phyloP scores from a whole-genome alignment of 2,888 invertebrate species.

The Margaritifera margaritifera region DNA sequence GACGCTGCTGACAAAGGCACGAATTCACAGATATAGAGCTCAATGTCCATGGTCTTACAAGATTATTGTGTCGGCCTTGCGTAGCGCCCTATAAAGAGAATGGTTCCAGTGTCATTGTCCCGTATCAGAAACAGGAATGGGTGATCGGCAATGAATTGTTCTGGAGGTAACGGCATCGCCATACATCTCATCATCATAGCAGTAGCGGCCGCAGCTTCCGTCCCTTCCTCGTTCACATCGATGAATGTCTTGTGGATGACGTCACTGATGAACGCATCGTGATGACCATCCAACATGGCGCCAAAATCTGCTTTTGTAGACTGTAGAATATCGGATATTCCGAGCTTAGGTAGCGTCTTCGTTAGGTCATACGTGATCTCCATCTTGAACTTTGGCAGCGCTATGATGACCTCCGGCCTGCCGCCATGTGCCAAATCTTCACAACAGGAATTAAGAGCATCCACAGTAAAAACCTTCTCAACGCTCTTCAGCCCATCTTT shows the following conservation, averaged over 20 bases:
- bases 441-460: constrained; percentile 2
- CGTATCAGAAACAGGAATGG: constrained; percentile 35
- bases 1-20: no score
- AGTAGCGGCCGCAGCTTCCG: constrained; percentile 29
- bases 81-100: constrained; percentile 37
- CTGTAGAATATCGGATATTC: constrained; percentile 53
- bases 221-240: constrained; percentile 38
- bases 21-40: no score
- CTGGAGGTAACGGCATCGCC: constrained; percentile 2
- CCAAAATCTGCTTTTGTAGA: constrained; percentile 25
- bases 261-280: constrained; percentile 21
- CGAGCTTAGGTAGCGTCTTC: constrained; percentile 40
- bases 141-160: constrained; percentile 34
- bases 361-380: constrained; percentile 33
- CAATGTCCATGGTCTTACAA: no score
- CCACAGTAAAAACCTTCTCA: constrained; percentile 18
- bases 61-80: constrained; percentile 13
- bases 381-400: constrained; percentile 57
- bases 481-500: constrained; percentile 29
- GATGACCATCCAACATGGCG: constrained; percentile 20
- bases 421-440: not conserved
- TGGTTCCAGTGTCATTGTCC: constrained; percentile 23
- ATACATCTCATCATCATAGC: constrained; percentile 7
- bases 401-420: constrained; percentile 22
- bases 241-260: constrained; percentile 44